Base-by-base conservation (phyloP, 2,113 vertebrate genomes). In the Epinephelus lanceolatus region DNA sequence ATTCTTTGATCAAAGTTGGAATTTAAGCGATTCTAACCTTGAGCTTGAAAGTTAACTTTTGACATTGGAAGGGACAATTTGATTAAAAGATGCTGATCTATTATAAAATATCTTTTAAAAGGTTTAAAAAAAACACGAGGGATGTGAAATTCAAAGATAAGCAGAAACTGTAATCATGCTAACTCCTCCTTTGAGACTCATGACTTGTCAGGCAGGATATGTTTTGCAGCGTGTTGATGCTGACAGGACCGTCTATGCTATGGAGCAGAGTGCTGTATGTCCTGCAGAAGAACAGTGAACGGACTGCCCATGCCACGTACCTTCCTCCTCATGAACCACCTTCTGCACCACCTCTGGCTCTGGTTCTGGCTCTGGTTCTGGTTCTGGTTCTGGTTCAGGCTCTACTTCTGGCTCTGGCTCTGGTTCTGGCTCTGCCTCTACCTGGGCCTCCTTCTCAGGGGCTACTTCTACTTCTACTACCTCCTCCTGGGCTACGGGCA, bases 391-490 rank as follows among this genome's bases (percentile, higher is more conserved):
- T 71, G 88, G 81, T 59, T 91, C 91, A 53, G 89, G 81, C 7
- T 95, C 92, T 72, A 90, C 80, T 19, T 94, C 94, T 69, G 88
- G 76, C 47, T 95, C 93, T 67, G 79, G 72, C 76, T 94, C 93
- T 90, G 83, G 80, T 66, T 94, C 94, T 83, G 87, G 82, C 82
- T 94, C 94, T 88, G 94, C 88, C 77, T 93, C 95, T 90, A 89
- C 91, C 92, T 92, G 90, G 68, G 92, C 89, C 86, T 95, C 94
- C 71, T 94, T 94, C 92, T 95, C 94, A 86, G 95, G 95, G 76
- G 95, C 95, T 94, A 96, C 94, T 85, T 95, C 95, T 95, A 96
- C 94, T 90, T 95, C 95, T 94, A 95, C 93, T 93, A 95, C 78
- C 92, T 95, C 95, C 89, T 94, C 93, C 91, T 94, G 93, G 93